Base-by-base conservation (phyloP, 2,113 vertebrate genomes). In the Columbina picui region DNA sequence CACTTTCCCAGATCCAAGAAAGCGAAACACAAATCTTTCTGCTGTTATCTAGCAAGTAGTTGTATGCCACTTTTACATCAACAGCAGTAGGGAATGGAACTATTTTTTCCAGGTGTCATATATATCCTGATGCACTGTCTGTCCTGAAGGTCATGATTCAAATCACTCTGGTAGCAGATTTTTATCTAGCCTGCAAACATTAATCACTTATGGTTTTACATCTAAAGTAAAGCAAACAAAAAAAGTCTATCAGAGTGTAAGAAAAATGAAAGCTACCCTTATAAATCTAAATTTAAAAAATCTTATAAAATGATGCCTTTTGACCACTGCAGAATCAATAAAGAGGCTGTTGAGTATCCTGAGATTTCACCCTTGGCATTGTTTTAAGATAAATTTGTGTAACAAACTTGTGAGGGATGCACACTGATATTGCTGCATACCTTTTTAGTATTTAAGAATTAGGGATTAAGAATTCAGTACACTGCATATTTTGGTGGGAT, bases 121-220 rank as follows among this genome's bases (percentile, higher is more conserved):
- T 60, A 63, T 84, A 75, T 84, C 38, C 38, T 57, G 71, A 5
- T 59, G n/a, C 56, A 64, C 83, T 47, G 32, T 47, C 43, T 89
- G 38, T 90, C 82, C 73, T 94, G 90, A 96, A 96, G 88, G 90
- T 92, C 94, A 81, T 36, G 68, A 86, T 82, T 84, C 88, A 90
- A 76, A 78, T 68, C 7, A 56, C 68, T 59, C 68, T 73, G 52
- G 60, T 36, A 94, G 64, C 8, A n/a, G 19, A 32, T 61, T 89
- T 92, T 92, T 87, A 87, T 79, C 39, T 70, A 61, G 30, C 39
- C 63, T 84, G 57, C 78, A 92, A 90, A 82, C 53, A 64, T 84
- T 23, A 74, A 71, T 88, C 60, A 84, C 45, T 78, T 74, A 38
- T 17, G 63, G 32, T 85, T 90, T 86, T 43, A 74, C 27, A 78